A percentile compares a stretch with the other conserved stretches of the same genome.
phyloP scores from a whole-genome alignment of 2,113 vertebrate species.

The Himantopus leucocephalus region DNA sequence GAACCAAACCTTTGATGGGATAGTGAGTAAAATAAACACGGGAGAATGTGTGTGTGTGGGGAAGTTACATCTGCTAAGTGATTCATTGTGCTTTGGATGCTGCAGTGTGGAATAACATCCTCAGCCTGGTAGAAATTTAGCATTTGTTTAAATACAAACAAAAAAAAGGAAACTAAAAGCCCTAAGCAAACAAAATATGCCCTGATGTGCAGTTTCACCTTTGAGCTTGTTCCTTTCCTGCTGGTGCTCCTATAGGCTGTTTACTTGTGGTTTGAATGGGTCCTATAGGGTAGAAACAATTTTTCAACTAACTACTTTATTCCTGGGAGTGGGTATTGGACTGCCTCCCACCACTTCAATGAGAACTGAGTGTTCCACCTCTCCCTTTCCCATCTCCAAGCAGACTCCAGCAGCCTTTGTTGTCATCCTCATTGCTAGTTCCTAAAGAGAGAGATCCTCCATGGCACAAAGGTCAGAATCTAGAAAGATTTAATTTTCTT shows the following conservation, averaged over 20 bases:
- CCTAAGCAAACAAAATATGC: not conserved
- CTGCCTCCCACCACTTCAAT: not conserved
- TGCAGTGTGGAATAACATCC: not conserved
- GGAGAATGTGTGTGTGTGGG: not conserved
- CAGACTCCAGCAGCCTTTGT: not conserved
- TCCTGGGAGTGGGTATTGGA: not conserved
- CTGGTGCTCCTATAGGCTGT: not conserved
- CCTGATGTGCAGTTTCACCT: not conserved
- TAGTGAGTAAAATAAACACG: not conserved
- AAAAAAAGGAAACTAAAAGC: not conserved
- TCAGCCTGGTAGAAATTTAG: not conserved
- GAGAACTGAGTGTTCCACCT: not conserved
- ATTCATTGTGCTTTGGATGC: conserved; percentile 2
- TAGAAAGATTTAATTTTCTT: not conserved
- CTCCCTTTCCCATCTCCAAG: not conserved
- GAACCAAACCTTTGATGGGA: conserved; percentile 41
- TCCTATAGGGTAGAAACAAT: not conserved
- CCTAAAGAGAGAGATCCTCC: not conserved
- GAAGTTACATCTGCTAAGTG: not conserved
- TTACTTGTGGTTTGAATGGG: not conserved
- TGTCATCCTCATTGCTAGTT: not conserved
- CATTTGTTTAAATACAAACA: not conserved
- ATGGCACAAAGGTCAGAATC: not conserved
- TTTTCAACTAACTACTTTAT: not conserved
- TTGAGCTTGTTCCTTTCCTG: not conserved